These are phyloP conservation scores for Gobionotothen gibberifrons DNA, from an alignment of 2,797 vertebrate species.

Conservation along the genomic window DNA sequence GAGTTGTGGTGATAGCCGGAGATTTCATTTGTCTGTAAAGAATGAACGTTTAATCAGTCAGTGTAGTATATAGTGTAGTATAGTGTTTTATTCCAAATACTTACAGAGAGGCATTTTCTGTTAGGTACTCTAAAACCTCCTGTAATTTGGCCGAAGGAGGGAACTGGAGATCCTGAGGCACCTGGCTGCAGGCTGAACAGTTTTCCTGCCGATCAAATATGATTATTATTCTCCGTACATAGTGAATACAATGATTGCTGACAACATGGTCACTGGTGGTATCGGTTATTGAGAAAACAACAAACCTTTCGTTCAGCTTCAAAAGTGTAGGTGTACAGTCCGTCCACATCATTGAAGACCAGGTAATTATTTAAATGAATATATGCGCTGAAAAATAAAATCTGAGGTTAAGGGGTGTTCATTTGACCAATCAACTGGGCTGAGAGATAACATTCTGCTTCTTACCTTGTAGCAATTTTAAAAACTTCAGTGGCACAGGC, in stretches of 20 bases:
- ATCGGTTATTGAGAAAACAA: conserved; percentile 10
- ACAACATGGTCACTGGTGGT: neutral
- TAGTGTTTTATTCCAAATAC: conserved; percentile 61
- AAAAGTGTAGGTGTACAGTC: conserved; percentile 95
- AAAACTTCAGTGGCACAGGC: conserved; percentile 96
- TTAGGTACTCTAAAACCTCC: conserved; percentile 95
- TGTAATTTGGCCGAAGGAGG: conserved; percentile 94
- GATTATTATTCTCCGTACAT: neutral
- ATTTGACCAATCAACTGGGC: neutral
- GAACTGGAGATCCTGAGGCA: conserved; percentile 95
- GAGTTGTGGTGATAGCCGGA: conserved; percentile 95
- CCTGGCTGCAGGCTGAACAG: conserved; percentile 95
- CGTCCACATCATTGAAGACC: conserved; percentile 97
- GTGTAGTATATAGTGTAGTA: neutral
- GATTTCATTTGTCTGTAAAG: conserved; percentile 95
- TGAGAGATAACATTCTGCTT: conserved; percentile 1
- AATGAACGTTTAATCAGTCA: conserved; percentile 13
- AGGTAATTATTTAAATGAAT: conserved; percentile 97
- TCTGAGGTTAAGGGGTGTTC: neutral
- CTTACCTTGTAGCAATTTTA: conserved; percentile 97
- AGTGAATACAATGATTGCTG: neutral
- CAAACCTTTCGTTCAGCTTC: conserved; percentile 97
- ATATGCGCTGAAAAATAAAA: conserved; percentile 88
- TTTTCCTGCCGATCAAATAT: conserved; percentile 85
- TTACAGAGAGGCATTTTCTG: conserved; percentile 94